A percentile compares a stretch with the other conserved stretches of the same genome.
phyloP scores from a whole-genome alignment of 2,797 vertebrate species.

The Lycodopsis pacificus region DNA sequence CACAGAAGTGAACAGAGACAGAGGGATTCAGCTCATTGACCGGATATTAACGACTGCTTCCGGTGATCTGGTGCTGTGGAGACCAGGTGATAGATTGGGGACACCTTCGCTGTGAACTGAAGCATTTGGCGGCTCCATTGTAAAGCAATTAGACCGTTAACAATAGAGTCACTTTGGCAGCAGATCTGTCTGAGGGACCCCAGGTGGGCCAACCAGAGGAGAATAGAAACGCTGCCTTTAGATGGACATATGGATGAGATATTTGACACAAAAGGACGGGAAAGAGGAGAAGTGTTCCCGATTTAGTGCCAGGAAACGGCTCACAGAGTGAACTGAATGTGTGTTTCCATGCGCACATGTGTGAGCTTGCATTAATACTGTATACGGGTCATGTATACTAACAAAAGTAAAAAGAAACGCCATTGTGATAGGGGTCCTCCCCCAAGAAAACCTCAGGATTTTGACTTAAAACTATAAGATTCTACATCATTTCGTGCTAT shows the following conservation, averaged over 20 bases:
- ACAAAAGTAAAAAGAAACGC: too few species aligned
- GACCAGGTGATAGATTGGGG: slow-evolving; percentile 67
- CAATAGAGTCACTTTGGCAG: slow-evolving; percentile 58
- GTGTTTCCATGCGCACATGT: slow-evolving; percentile 1
- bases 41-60: slow-evolving; percentile 66
- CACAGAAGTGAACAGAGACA: slow-evolving; percentile 57
- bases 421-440: too few species aligned
- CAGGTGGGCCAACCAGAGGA: slow-evolving; percentile 34
- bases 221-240: slow-evolving; percentile 37
- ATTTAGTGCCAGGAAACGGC: background rate
- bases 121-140: slow-evolving; percentile 62
- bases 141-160: slow-evolving; percentile 65
- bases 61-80: slow-evolving; percentile 58
- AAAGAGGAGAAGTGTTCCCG: background rate
- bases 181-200: slow-evolving; percentile 32
- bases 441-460: too few species aligned
- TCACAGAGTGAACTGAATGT: background rate
- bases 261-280: slow-evolving; percentile 14
- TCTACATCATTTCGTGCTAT: too few species aligned
- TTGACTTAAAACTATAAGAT: too few species aligned
- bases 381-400: background rate
- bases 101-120: slow-evolving; percentile 69
- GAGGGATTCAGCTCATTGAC: slow-evolving; percentile 64
- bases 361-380: background rate
- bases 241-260: slow-evolving; percentile 36